Evolutionary conservation across 2,113 vertebrate species (phyloP).

Genomic region (Clarias magur): DNA sequence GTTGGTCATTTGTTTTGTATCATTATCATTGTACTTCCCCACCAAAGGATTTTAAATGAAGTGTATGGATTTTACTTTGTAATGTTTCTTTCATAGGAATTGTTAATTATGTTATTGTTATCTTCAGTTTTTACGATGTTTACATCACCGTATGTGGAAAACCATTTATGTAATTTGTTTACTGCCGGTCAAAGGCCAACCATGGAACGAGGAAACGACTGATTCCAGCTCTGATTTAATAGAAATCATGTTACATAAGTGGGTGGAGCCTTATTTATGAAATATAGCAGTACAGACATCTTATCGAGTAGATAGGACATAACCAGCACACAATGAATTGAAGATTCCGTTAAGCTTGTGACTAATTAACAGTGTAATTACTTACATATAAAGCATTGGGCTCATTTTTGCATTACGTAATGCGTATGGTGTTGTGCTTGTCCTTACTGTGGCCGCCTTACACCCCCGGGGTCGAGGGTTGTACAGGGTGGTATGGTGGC

Average conservation of each 20-base stretch:
- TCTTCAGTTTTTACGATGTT: neutral
- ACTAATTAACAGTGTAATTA: too few species aligned
- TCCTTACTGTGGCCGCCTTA: too few species aligned
- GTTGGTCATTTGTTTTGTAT: neutral
- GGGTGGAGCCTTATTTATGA: neutral
- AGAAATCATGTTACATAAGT: too few species aligned
- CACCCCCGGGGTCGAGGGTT: too few species aligned
- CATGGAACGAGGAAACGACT: neutral
- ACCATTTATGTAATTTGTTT: slow-evolving; percentile 11
- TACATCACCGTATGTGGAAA: slow-evolving; percentile 7
- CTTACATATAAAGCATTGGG: too few species aligned
- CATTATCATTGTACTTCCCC: slow-evolving; percentile 12
- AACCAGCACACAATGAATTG: too few species aligned
- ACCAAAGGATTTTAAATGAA: slow-evolving; percentile 40
- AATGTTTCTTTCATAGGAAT: neutral
- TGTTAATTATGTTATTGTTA: neutral
- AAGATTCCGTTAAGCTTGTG: too few species aligned
- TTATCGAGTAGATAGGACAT: too few species aligned
- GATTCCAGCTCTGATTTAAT: slow-evolving; percentile 11
- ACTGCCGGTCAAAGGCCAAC: neutral
- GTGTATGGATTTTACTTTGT: slow-evolving; percentile 5
- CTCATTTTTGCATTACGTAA: too few species aligned
- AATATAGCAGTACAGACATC: neutral
- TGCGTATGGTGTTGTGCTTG: too few species aligned
- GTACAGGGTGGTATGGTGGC: too few species aligned